Evolutionary conservation across 2,888 invertebrate genomes (phyloP).

Genomic region (Campoletis raptor): DNA sequence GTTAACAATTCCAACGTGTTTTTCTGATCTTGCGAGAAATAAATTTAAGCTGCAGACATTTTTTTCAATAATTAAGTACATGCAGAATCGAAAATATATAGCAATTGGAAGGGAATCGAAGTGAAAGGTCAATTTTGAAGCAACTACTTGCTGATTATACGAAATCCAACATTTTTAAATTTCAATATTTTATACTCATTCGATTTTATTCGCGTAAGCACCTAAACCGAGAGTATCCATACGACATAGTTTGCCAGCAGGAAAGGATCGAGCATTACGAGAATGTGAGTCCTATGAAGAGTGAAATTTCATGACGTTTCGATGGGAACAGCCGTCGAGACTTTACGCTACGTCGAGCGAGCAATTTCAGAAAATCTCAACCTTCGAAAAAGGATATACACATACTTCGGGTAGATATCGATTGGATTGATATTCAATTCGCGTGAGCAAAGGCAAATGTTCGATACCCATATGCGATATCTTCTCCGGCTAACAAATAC

Average conservation of each 20-base stretch:
- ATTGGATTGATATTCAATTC: constrained; percentile 59
- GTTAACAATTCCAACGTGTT: not conserved
- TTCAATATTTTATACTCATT: not conserved
- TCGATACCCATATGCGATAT: constrained; percentile 27
- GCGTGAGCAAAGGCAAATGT: constrained; percentile 19
- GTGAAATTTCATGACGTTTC: constrained; percentile 51
- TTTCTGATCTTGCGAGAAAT: not conserved
- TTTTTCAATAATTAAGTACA: no score
- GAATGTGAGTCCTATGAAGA: constrained; percentile 27
- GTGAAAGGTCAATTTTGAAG: not conserved
- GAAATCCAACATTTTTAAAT: not conserved
- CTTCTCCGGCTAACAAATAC: not conserved
- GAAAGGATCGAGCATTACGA: constrained; percentile 21
- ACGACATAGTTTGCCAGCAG: not conserved
- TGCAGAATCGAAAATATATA: not conserved
- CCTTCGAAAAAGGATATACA: constrained; percentile 10
- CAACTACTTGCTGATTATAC: not conserved
- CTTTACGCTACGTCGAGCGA: constrained; percentile 59
- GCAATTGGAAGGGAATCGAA: no score
- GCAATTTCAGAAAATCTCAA: constrained; percentile 49
- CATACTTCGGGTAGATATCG: constrained; percentile 25
- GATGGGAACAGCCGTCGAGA: constrained; percentile 21
- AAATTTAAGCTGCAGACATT: no score
- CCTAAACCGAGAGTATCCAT: constrained; percentile 29
- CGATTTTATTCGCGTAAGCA: not conserved